Conservation (phyloP, 2,797 vertebrate genomes). For the Rhabdophis nuchalis region DNA sequence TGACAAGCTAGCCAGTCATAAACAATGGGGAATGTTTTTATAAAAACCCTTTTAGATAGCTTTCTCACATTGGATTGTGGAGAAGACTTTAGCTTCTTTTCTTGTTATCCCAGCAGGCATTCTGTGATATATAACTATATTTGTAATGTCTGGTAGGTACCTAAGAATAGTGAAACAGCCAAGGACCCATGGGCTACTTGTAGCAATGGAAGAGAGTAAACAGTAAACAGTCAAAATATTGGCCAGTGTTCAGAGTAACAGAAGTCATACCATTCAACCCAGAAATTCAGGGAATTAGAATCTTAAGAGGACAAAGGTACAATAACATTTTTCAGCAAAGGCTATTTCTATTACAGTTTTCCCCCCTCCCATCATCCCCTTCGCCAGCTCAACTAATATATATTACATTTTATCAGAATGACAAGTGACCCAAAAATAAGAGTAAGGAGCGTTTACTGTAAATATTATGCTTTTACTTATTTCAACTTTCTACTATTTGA, state of each 20-base stretch:
- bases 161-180: background rate
- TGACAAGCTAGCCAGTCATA: background rate
- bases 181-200: background rate
- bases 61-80: background rate
- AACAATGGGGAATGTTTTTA: background rate
- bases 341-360: background rate
- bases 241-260: background rate
- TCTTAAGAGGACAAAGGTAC: background rate
- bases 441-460: background rate
- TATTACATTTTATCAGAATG: background rate
- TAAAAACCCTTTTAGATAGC: background rate
- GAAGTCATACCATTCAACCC: background rate
- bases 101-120: background rate
- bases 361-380: background rate
- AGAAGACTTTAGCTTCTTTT: background rate
- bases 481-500: background rate
- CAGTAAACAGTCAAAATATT: background rate
- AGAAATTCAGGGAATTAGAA: background rate
- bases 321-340: background rate
- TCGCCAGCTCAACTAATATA: background rate
- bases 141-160: background rate
- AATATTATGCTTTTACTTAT: background rate
- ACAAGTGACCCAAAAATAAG: background rate
- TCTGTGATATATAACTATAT: background rate
- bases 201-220: background rate